These are phyloP conservation scores for Dryobates pubescens DNA, from an alignment of 2,797 vertebrate genomes.

Conservation along the genomic window DNA sequence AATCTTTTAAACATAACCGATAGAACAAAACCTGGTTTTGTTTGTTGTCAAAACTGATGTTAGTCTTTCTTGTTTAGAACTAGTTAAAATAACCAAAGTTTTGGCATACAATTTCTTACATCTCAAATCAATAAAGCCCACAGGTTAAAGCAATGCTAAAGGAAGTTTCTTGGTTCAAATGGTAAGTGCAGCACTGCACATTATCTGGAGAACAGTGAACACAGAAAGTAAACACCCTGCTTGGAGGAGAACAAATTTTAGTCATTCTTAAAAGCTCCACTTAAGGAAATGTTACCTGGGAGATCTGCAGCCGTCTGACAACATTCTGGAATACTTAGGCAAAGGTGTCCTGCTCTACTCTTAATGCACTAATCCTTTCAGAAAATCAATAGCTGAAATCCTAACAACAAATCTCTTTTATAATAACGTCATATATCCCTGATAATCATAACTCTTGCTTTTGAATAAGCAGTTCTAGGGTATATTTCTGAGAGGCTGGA, in stretches of 20 bases:
- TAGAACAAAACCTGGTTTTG: conserved; percentile 83
- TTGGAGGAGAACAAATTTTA: conserved; percentile 11
- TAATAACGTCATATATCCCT: background rate
- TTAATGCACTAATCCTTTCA: background rate
- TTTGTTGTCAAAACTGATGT: conserved; percentile 82
- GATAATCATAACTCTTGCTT: background rate
- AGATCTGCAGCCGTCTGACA: conserved; percentile 7
- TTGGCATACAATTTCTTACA: conserved; percentile 50
- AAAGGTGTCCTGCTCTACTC: background rate
- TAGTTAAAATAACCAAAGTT: conserved; percentile 65
- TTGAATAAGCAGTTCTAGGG: background rate
- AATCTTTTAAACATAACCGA: conserved; percentile 84
- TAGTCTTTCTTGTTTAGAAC: conserved; percentile 77
- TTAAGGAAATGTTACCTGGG: conserved; percentile 16
- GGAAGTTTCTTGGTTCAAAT: conserved; percentile 22
- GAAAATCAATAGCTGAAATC: conserved; percentile 10
- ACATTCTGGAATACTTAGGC: background rate
- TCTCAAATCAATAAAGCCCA: conserved; percentile 61
- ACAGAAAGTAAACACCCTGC: conserved; percentile 33
- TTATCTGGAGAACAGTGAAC: conserved; percentile 51
- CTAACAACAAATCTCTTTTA: background rate
- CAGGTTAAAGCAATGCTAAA: conserved; percentile 38
- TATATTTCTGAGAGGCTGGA: background rate
- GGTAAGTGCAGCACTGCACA: conserved; percentile 14
- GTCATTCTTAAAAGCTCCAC: conserved; percentile 34